Evolutionary conservation across 2,888 invertebrate species (phyloP).

Genomic region (Notodonta ziczac): DNA sequence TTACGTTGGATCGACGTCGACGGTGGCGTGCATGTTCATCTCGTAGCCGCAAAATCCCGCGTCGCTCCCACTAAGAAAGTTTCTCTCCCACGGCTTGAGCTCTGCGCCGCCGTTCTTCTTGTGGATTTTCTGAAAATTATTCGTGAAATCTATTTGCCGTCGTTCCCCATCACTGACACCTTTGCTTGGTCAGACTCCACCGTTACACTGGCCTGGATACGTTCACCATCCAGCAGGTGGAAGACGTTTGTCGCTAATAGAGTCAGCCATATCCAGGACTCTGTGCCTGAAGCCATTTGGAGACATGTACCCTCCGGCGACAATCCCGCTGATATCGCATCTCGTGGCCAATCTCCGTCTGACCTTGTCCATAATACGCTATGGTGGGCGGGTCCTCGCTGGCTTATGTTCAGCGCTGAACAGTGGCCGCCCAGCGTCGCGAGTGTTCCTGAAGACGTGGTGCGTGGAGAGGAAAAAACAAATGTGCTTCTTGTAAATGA

Average conservation of each 20-base stretch:
- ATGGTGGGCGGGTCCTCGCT: background rate
- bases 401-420: background rate
- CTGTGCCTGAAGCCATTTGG: background rate
- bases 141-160: background rate
- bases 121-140: background rate
- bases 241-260: background rate
- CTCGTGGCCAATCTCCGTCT: background rate
- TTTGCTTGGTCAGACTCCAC: background rate
- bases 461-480: too few species aligned
- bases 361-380: background rate
- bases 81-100: background rate
- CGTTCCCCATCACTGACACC: background rate
- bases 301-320: background rate
- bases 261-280: background rate
- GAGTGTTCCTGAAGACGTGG: background rate
- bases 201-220: background rate
- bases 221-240: background rate
- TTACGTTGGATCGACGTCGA: background rate
- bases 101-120: background rate
- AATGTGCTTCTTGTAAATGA: too few species aligned
- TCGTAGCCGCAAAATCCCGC: background rate
- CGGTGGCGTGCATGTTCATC: background rate
- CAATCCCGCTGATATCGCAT: background rate
- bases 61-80: background rate
- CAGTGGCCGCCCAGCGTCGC: background rate